Percentiles rank a stretch among this genome's conserved stretches.
phyloP scores from a whole-genome alignment of 2,113 vertebrate species.

The Acanthochromis polyacanthus region DNA sequence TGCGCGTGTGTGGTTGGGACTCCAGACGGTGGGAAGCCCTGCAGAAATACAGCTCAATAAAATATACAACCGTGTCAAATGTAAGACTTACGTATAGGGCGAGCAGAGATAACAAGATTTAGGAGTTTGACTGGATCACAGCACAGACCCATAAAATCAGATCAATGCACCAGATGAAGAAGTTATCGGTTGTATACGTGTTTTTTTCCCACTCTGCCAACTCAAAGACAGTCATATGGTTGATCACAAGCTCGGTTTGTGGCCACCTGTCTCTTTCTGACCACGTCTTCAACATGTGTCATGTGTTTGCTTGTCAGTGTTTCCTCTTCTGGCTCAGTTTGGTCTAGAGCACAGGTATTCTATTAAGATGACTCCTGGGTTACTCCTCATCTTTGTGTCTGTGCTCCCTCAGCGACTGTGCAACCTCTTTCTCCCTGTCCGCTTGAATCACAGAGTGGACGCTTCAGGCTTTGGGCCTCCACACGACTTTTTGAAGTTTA shows the following conservation, averaged over 20 bases:
- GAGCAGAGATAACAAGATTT: slow-evolving; percentile 40
- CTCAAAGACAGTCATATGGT: background rate
- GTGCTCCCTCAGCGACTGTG: slow-evolving; percentile 19
- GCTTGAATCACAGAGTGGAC: slow-evolving; percentile 7
- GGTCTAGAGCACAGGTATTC: slow-evolving; percentile 14
- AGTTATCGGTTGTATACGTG: background rate
- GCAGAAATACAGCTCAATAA: slow-evolving; percentile 47
- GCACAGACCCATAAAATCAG: background rate
- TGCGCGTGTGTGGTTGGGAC: slow-evolving; percentile 14
- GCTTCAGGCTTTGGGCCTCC: slow-evolving; percentile 28
- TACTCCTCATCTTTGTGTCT: slow-evolving; percentile 20
- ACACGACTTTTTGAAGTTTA: slow-evolving; percentile 38
- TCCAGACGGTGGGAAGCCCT: slow-evolving; percentile 37
- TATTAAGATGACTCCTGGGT: slow-evolving; percentile 11
- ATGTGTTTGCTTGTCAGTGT: background rate
- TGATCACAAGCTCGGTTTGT: slow-evolving; percentile 3
- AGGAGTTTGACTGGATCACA: slow-evolving; percentile 15
- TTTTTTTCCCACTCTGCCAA: background rate
- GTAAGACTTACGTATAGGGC: background rate
- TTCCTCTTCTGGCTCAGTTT: background rate
- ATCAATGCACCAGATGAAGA: slow-evolving; percentile 9
- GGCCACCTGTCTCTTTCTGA: slow-evolving; percentile 6
- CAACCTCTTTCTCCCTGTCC: slow-evolving; percentile 4
- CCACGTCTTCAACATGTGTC: background rate
- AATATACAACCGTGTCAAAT: slow-evolving; percentile 32